Evolutionary conservation across 2,888 invertebrate species (phyloP).

Genomic region (Scaptomyza tumidula): DNA sequence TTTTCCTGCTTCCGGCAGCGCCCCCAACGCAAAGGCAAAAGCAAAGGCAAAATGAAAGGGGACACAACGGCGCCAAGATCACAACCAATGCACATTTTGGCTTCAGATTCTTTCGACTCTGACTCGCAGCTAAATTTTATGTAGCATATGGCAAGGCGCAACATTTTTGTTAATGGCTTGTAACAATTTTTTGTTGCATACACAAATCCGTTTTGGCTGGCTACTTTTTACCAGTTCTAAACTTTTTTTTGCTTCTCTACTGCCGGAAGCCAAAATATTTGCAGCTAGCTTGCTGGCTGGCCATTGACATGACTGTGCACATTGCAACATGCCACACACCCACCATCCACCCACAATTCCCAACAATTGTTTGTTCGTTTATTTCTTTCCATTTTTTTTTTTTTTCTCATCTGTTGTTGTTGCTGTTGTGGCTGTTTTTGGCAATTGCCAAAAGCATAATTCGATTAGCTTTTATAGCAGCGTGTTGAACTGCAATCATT

Average conservation of each 20-base stretch:
- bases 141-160: conserved; percentile 75
- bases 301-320: conserved; percentile 68
- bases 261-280: conserved; percentile 55
- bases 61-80: conserved; percentile 69
- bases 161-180: conserved; percentile 81
- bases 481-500: conserved; percentile 74
- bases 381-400: background rate
- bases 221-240: conserved; percentile 30
- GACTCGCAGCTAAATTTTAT: conserved; percentile 61
- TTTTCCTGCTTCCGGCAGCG: conserved; percentile 66
- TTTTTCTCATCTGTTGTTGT: conserved; percentile 3
- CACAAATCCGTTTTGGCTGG: conserved; percentile 59
- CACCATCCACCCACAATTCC: background rate
- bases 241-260: conserved; percentile 17
- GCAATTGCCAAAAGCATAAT: conserved; percentile 73
- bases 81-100: conserved; percentile 72
- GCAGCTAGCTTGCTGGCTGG: conserved; percentile 27
- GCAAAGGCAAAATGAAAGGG: conserved; percentile 15
- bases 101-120: conserved; percentile 44
- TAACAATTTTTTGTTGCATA: conserved; percentile 64
- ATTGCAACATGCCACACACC: conserved; percentile 28
- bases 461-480: conserved; percentile 77
- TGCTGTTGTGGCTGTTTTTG: conserved; percentile 44
- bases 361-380: conserved; percentile 52
- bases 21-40: conserved; percentile 31